Evolutionary conservation across 2,113 vertebrate species (phyloP).

Genomic region (Bombycilla garrulus): DNA sequence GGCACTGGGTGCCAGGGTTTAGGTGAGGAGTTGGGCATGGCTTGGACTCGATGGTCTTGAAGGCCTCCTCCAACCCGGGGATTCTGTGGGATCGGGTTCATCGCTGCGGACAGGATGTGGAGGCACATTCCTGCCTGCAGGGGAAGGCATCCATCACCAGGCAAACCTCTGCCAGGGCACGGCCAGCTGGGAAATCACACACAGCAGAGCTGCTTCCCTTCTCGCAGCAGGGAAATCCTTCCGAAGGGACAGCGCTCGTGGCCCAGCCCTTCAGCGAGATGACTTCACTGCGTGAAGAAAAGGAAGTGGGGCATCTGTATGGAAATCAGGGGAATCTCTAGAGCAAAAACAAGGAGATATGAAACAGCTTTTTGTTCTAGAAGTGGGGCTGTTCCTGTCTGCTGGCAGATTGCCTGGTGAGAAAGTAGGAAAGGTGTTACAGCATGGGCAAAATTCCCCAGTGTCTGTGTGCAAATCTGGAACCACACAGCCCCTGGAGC

Average conservation of each 20-base stretch:
- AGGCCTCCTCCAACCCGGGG: too few species aligned
- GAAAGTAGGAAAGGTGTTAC: not conserved
- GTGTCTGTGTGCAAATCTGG: not conserved
- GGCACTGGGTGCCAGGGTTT: too few species aligned
- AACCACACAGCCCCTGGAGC: not conserved
- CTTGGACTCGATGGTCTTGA: too few species aligned
- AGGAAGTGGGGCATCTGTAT: slow-evolving; percentile 17
- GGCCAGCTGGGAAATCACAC: not conserved
- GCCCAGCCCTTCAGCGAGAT: not conserved
- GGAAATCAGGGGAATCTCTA: slow-evolving; percentile 44
- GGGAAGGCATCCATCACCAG: not conserved
- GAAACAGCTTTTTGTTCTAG: not conserved
- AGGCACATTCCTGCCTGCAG: not conserved
- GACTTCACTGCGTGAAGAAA: not conserved
- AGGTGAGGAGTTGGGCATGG: too few species aligned
- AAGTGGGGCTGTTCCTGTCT: not conserved
- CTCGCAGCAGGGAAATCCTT: not conserved
- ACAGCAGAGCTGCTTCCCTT: not conserved
- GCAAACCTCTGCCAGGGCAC: not conserved
- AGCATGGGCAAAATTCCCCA: not conserved
- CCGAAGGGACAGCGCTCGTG: not conserved
- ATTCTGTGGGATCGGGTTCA: not conserved
- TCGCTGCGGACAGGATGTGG: not conserved
- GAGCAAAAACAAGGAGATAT: not conserved
- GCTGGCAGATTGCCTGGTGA: not conserved